Evolutionary conservation across 2,797 vertebrate genomes (phyloP).

Genomic region (Gephyroberyx darwinii): DNA sequence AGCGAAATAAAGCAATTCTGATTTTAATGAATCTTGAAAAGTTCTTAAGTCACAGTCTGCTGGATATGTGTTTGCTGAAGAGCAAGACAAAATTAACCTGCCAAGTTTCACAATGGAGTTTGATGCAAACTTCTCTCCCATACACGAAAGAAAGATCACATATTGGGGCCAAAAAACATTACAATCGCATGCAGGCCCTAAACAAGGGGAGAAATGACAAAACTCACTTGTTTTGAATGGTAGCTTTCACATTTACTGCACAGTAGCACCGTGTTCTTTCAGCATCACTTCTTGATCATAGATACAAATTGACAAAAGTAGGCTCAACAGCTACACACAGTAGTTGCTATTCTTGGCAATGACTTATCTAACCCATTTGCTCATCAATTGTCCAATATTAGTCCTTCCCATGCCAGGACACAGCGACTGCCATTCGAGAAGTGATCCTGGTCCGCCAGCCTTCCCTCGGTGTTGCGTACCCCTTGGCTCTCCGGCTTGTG

Average conservation of each 20-base stretch:
- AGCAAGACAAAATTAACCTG: too few relatives aligned
- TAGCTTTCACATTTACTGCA: constrained; percentile 63
- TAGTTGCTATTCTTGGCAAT: constrained; percentile 1
- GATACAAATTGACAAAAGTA: constrained; percentile 29
- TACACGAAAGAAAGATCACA: too few relatives aligned
- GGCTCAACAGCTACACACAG: constrained; percentile 19
- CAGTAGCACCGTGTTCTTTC: constrained; percentile 31
- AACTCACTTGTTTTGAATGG: neutral
- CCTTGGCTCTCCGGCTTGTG: neutral
- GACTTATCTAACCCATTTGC: constrained; percentile 22
- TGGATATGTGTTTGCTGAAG: too few relatives aligned
- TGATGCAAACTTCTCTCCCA: too few relatives aligned
- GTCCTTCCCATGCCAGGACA: constrained; percentile 23
- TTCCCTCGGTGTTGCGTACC: neutral
- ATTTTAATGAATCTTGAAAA: too few relatives aligned
- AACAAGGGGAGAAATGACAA: constrained; percentile 5
- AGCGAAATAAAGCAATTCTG: too few relatives aligned
- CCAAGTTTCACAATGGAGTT: too few relatives aligned
- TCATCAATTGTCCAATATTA: constrained; percentile 23
- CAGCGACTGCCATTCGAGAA: constrained; percentile 7
- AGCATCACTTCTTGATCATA: constrained; percentile 7
- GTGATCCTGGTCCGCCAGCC: neutral
- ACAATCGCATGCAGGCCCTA: too few relatives aligned
- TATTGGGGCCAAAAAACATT: too few relatives aligned
- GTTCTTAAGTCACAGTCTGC: too few relatives aligned